Evolutionary conservation across 2,797 vertebrate genomes (phyloP).

Genomic region (Rhynchotus rufescens): DNA sequence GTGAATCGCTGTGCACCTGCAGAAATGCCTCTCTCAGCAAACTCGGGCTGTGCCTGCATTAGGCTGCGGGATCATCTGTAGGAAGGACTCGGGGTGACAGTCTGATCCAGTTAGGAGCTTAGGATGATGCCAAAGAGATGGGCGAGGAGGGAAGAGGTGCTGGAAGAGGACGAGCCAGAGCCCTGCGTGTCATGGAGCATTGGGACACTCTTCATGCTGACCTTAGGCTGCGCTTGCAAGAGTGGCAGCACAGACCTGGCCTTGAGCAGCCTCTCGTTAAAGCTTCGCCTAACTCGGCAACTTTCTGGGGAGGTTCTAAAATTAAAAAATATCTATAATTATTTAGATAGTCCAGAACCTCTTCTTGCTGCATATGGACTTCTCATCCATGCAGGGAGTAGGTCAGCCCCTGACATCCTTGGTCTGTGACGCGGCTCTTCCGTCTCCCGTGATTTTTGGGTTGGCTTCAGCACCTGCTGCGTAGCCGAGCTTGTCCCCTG

Average conservation of each 20-base stretch:
- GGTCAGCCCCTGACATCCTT: not conserved
- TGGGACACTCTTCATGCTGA: not conserved
- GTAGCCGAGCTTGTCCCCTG: not conserved
- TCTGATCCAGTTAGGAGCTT: not conserved
- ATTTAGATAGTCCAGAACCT: not conserved
- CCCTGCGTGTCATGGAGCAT: not conserved
- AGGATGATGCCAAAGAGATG: not conserved
- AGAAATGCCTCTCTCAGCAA: conserved; percentile 30
- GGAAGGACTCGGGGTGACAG: not conserved
- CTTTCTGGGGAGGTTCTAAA: not conserved
- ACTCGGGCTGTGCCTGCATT: not conserved
- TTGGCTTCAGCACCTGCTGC: conserved; percentile 25
- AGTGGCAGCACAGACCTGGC: accelerated
- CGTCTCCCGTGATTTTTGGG: conserved; percentile 27
- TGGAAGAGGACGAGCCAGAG: not conserved
- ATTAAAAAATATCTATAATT: not conserved
- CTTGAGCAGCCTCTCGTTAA: not conserved
- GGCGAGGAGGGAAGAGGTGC: not conserved
- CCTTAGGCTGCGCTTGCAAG: too few species aligned
- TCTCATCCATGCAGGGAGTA: not conserved
- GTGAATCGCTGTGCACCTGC: conserved; percentile 36
- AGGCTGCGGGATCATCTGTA: not conserved
- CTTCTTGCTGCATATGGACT: not conserved
- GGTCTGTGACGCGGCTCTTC: not conserved
- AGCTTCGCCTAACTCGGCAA: not conserved